phyloP scores from a whole-genome alignment of 2,113 vertebrate species.

The Poeciliopsis prolifica region DNA sequence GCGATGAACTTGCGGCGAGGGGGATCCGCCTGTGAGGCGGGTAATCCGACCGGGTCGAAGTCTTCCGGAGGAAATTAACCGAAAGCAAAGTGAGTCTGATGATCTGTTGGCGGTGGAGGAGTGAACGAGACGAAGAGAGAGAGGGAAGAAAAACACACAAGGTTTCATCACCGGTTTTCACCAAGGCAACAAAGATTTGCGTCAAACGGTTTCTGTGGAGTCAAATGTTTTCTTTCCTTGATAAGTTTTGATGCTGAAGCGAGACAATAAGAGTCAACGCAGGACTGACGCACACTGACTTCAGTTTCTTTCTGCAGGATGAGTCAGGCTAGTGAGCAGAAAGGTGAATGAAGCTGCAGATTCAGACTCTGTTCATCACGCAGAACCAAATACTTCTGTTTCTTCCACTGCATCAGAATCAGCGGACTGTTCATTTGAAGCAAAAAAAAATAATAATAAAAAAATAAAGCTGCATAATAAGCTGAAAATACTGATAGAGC shows the following conservation, averaged over 20 bases:
- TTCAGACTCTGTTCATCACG: slow-evolving; percentile 38
- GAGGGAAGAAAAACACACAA: not conserved
- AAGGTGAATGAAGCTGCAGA: slow-evolving; percentile 8
- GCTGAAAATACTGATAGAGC: too few relatives aligned
- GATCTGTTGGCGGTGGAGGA: not conserved
- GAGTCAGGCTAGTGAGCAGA: not conserved
- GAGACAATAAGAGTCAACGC: not conserved
- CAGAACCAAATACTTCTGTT: slow-evolving; percentile 49
- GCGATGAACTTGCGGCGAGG: not conserved
- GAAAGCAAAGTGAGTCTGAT: slow-evolving; percentile 19
- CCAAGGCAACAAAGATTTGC: slow-evolving; percentile 51
- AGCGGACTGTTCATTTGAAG: not conserved
- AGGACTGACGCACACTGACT: not conserved
- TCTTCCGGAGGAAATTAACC: slow-evolving; percentile 26
- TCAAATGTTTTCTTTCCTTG: not conserved
- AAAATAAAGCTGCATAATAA: too few relatives aligned
- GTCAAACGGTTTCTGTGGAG: not conserved
- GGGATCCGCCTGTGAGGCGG: slow-evolving; percentile 9
- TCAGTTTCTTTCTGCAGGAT: not conserved
- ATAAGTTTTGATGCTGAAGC: not conserved
- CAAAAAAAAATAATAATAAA: not conserved
- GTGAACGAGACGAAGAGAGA: not conserved
- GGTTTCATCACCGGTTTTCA: slow-evolving; percentile 24
- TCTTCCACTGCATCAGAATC: slow-evolving; percentile 28
- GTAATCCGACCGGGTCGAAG: slow-evolving; percentile 18